These are phyloP conservation scores for Nephrotoma flavescens DNA, from an alignment of 2,888 invertebrate genomes.

Conservation along the genomic window DNA sequence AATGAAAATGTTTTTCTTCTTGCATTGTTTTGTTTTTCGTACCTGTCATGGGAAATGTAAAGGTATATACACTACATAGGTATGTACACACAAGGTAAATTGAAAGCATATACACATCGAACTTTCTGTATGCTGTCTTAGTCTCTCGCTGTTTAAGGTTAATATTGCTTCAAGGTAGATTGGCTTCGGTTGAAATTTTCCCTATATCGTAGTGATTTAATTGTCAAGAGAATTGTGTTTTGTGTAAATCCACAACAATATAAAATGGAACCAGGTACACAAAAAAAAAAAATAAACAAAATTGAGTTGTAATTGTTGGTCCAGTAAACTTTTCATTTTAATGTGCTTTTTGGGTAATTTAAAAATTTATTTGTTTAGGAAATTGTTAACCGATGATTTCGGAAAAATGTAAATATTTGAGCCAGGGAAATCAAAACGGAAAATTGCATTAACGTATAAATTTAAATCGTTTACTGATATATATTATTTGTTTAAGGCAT, in stretches of 20 bases:
- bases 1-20: background rate
- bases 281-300: background rate
- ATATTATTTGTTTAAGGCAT: too few relatives aligned
- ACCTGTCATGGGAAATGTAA: background rate
- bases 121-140: background rate
- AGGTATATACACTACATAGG: background rate
- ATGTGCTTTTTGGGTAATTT: background rate
- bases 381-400: background rate
- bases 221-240: background rate
- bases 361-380: background rate
- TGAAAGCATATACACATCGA: background rate
- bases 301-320: background rate
- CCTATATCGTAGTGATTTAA: background rate
- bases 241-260: background rate
- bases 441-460: too few relatives aligned
- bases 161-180: background rate
- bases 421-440: background rate
- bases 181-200: background rate
- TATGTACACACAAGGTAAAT: background rate
- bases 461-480: too few relatives aligned
- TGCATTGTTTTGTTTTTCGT: background rate
- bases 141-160: background rate
- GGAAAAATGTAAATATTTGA: background rate
- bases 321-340: background rate
- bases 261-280: background rate